Evolutionary conservation across 2,113 vertebrate genomes (phyloP).

Genomic region (Oxyruncus cristatus): DNA sequence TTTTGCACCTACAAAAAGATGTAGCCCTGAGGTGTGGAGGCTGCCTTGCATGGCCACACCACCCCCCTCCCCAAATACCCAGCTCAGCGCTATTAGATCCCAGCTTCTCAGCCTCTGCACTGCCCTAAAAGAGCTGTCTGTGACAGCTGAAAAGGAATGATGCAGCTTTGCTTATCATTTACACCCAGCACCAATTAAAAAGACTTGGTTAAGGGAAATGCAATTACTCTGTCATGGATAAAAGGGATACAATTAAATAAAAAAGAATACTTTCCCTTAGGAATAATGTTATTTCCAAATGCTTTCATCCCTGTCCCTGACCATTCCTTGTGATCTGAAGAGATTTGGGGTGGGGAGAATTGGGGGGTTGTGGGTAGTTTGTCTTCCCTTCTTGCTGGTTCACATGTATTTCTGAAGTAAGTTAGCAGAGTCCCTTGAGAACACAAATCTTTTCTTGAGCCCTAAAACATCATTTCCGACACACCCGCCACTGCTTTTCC

Average conservation of each 20-base stretch:
- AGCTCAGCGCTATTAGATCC: fast-evolving
- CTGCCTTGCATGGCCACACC: background rate
- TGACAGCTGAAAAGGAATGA: background rate
- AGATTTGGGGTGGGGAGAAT: background rate
- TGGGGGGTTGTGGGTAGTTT: fast-evolving
- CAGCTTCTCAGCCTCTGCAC: background rate
- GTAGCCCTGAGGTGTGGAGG: background rate
- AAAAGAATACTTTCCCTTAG: constrained; percentile 37
- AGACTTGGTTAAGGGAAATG: constrained; percentile 45
- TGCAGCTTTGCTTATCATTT: background rate
- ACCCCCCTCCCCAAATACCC: background rate
- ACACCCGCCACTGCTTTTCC: background rate
- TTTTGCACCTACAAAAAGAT: background rate
- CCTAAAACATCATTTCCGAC: background rate
- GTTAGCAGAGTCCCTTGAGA: background rate
- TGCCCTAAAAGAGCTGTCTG: background rate
- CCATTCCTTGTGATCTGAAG: background rate
- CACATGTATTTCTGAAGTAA: background rate
- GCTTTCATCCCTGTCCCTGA: background rate
- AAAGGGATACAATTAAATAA: constrained; percentile 71
- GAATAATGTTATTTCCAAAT: background rate
- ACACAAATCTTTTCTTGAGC: background rate
- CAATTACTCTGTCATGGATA: constrained; percentile 61
- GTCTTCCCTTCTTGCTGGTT: background rate
- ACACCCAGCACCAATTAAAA: constrained; percentile 39